Conservation (phyloP, 1,140 invertebrate genomes). For the Zophobas atratus region DNA sequence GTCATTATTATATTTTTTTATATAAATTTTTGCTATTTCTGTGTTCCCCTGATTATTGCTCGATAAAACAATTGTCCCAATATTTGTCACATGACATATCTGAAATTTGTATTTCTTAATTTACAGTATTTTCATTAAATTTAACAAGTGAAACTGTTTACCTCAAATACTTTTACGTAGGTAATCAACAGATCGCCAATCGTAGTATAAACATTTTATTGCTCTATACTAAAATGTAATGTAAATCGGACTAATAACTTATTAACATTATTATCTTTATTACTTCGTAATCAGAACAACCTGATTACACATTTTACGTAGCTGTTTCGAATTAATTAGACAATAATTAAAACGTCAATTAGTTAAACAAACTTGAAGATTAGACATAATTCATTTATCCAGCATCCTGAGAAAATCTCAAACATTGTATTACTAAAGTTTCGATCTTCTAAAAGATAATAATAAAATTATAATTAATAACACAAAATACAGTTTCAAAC, state of each 20-base stretch:
- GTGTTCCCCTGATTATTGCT: no score
- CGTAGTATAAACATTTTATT: constrained; percentile 10
- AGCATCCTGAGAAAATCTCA: background rate
- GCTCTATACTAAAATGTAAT: constrained; percentile 9
- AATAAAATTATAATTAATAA: no score
- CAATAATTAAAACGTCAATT: constrained; percentile 25
- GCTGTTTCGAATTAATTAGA: constrained; percentile 10
- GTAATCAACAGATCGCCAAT: background rate
- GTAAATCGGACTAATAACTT: background rate
- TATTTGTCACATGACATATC: no score
- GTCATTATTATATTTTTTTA: no score
- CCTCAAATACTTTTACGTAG: background rate
- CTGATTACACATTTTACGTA: constrained; percentile 27
- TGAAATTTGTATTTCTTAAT: background rate
- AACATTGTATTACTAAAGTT: no score
- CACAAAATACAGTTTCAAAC: no score
- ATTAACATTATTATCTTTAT: constrained; percentile 20
- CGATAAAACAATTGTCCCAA: no score
- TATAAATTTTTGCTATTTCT: no score
- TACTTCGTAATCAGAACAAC: constrained; percentile 17
- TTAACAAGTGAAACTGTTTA: constrained; percentile 8
- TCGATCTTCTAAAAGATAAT: no score
- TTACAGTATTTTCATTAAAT: constrained; percentile 2
- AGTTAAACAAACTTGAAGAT: background rate
- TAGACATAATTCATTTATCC: constrained; percentile 1